Base-by-base conservation (phyloP, 2,797 vertebrate species). In the Spheniscus humboldti region DNA sequence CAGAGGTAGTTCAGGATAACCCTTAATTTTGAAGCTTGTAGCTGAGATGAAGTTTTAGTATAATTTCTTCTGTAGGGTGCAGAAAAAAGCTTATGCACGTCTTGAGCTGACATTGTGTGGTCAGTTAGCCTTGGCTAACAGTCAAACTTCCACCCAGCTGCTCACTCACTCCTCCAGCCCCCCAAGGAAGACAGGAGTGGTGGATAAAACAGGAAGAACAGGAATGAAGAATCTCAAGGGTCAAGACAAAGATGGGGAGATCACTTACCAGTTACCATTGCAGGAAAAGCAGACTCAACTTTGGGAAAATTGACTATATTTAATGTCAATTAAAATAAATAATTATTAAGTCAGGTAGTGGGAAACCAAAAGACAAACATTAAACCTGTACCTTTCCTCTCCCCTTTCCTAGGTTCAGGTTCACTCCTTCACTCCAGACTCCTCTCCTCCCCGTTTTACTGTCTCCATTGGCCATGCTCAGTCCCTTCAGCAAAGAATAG, bases 391-490 rank as follows among this genome's bases (percentile, higher is more conserved):
- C 24, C 8, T 83, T 45, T 66, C 33, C 24, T 64, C 14, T 39
- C 10, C 2, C 9, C 16, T 86, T 86, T 69, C 37, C 31, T 28
- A 66, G 27, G 22, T 7, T 57, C 18, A 53, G 24, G 18, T 71
- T 87, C 57, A 43, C 8, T 50, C n/a, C 28, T 69, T 79, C 57
- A 52, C 17, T 35, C 18, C 15, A 35, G 4, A 18, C 11, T 53
- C 35, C 28, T 67, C 18, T 48, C 5, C 18, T 75, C 5, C 17
- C 5, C 0, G 2, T 10, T 5, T 27, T 52, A 11, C 18, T 19
- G 6, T 43, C 22, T 6, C 9, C 75, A 18, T 16, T 33, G 52
- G 15, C 24, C 16, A 11, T 0, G 1, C 13, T 57, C 3, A 1
- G 11, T 50, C 28, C 13, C 48, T 82, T 28, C 41, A 56, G 28